Base-by-base conservation (phyloP, 2,797 vertebrate species). In the Ctenopoma multispine region DNA sequence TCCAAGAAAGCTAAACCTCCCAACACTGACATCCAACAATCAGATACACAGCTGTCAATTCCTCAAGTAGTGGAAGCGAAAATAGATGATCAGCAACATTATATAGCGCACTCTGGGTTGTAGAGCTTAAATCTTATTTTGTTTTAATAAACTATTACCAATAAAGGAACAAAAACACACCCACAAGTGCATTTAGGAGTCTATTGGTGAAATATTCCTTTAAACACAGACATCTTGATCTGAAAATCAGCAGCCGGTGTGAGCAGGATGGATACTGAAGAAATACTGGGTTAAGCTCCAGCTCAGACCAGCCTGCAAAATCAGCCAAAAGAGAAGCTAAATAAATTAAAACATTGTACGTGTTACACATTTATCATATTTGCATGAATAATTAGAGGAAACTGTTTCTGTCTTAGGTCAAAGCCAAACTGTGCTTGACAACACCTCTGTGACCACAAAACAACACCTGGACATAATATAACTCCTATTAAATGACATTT, bases 231-330 rank as follows among this genome's bases (percentile, higher is more conserved):
- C 27, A 47, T 60, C 41, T 7, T 65, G 40, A 57, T 50, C 61
- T 40, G 44, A 36, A 66, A 21, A 43, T 51, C 31, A 71, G 66
- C 68, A 40, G 29, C 43, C 17, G 7, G 63, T 61, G 48, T 27
- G 9, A 68, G 60, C 14, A 57, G 43, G 67, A 31, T 64, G n/a
- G 44, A 44, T 38, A 43, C 14, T 36, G 21, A 36, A 21, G 11
- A 41, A 47, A 78, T 71, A 87, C 76, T 81, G 50, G 64, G 69
- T 79, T 75, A 90, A 87, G 79, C 78, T 77, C 38, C 56, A 44
- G 67, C 72, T 87, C 76, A 78, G 77, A 72, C 65, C n/a, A n/a
- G 41, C 73, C 58, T 50, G 20, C 41, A 57, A 36, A 59, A 57
- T 10, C 63, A 75, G 48, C 31, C 24, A 5, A 38, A 40, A 20